Percentiles rank a stretch among this genome's conserved stretches.
These are phyloP conservation scores for Astropecten irregularis DNA, from an alignment of 53 echinoderm and acorn worm genomes.

Conservation along the genomic window DNA sequence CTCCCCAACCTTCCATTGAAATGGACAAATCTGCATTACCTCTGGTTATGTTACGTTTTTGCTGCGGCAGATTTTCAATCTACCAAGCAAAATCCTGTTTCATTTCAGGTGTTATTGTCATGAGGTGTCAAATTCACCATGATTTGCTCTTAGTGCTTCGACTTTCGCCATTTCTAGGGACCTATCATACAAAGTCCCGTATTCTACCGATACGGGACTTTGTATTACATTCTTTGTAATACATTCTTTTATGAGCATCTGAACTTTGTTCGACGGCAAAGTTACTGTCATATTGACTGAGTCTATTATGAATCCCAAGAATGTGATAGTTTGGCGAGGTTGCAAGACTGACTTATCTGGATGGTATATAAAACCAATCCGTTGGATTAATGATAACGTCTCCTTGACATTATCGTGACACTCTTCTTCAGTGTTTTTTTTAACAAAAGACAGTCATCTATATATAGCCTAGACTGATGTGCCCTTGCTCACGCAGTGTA, in stretches of 20 bases:
- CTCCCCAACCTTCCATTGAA: conserved; percentile 33
- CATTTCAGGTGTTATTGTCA: too few species aligned
- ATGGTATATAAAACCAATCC: conserved; percentile 37
- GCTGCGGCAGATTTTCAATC: conserved; percentile 20
- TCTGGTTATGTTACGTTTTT: conserved; percentile 1
- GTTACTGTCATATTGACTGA: background rate
- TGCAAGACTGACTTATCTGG: conserved; percentile 32
- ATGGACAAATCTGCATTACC: conserved; percentile 10
- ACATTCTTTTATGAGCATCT: background rate
- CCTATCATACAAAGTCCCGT: conserved; percentile 14
- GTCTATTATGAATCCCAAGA: conserved; percentile 40
- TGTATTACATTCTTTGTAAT: too few species aligned
- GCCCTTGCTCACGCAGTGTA: conserved; percentile 13
- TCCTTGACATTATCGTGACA: background rate
- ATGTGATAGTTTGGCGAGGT: conserved; percentile 28
- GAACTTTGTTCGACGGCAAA: background rate
- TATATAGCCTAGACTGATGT: conserved; percentile 1
- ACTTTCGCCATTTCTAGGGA: conserved; percentile 20
- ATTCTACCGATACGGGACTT: background rate
- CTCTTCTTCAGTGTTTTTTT: background rate
- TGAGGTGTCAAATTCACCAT: conserved; percentile 4
- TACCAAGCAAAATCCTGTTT: conserved; percentile 24
- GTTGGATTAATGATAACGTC: background rate
- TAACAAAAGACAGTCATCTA: conserved; percentile 46
- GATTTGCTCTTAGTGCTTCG: background rate